Evolutionary conservation across 2,888 invertebrate species (phyloP), one percentile per base, ranked within the genome.

Genomic region (Apocheima hispidaria): DNA sequence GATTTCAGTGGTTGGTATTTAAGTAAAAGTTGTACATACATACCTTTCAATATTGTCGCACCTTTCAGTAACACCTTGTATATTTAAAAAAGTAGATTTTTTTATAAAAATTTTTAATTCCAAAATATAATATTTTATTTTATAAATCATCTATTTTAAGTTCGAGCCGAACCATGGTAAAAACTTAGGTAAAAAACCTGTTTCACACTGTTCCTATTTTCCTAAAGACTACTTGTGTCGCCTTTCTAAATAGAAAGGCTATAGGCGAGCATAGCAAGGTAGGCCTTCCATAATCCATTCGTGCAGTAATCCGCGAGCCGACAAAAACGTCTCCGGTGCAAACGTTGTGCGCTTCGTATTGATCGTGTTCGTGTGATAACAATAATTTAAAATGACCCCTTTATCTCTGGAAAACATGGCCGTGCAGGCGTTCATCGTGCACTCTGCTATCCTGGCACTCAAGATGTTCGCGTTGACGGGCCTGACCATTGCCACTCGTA

Each of bases 351-450:
- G 61, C 38, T n/a, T 44, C 46, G 23, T 53, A 54, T 66, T 51
- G 9, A n/a, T n/a, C n/a, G n/a, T n/a, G n/a, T n/a, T n/a, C n/a
- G 57, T 49, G 62, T 62, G 56, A 48, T 48, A 49, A 48, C 33
- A 49, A 52, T 52, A 50, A n/a, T 56, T 51, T 53, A 81, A 73
- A 72, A 85, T 86, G 86, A 78, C 70, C 48, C 63, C 67, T n/a
- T 60, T 86, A 62, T 63, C 79, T n/a, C 52, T 86, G 38, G 61
- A 78, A 16, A 74, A 76, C 61, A 78, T 83, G 20, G 73, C 79
- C 9, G 83, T 90, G 50, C 85, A 86, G 66, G 81, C 87, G 9
- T 90, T 80, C 68, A 84, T 90, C 20, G 72, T 86, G 48, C 85
- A 90, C 71, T 81, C 87, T 1, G 82, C 87, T 1, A 81, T 90